Conservation (phyloP, 1,140 invertebrate species). For the Artemia franciscana region DNA sequence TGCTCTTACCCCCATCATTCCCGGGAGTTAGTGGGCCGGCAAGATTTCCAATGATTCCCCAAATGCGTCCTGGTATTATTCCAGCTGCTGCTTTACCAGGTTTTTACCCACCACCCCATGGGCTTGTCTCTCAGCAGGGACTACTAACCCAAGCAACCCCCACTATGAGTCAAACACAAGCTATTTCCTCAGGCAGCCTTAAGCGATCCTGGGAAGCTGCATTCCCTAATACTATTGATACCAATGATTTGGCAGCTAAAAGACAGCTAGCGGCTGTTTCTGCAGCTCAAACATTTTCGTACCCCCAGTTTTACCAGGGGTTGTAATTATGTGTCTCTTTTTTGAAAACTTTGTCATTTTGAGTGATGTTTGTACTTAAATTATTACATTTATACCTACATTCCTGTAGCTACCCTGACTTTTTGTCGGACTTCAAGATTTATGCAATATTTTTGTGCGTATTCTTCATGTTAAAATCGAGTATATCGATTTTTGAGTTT, state of each 20-base stretch:
- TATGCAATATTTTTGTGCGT: too few species aligned
- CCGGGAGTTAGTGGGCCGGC: constrained; percentile 1
- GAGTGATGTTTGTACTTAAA: too few species aligned
- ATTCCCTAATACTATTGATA: constrained; percentile 18
- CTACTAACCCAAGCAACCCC: constrained; percentile 9
- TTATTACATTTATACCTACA: too few species aligned
- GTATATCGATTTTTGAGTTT: too few species aligned
- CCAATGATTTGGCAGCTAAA: constrained; percentile 2
- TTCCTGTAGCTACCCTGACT: too few species aligned
- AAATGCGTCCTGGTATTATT: neutral
- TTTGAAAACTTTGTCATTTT: too few species aligned
- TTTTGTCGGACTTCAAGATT: too few species aligned
- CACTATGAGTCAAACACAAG: constrained; percentile 11
- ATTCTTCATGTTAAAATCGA: too few species aligned
- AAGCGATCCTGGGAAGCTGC: constrained; percentile 23
- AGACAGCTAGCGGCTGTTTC: constrained; percentile 12
- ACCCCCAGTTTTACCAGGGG: neutral
- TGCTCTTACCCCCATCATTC: constrained; percentile 11
- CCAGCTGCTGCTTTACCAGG: neutral
- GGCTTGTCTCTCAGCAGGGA: neutral
- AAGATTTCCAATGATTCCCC: neutral
- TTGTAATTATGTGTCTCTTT: too few species aligned
- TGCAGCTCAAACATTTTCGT: constrained; percentile 14
- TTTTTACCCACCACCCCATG: neutral
- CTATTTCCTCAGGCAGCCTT: constrained; percentile 17